These are phyloP conservation scores for Podilymbus podiceps DNA, from an alignment of 2,113 vertebrate species.

Conservation along the genomic window DNA sequence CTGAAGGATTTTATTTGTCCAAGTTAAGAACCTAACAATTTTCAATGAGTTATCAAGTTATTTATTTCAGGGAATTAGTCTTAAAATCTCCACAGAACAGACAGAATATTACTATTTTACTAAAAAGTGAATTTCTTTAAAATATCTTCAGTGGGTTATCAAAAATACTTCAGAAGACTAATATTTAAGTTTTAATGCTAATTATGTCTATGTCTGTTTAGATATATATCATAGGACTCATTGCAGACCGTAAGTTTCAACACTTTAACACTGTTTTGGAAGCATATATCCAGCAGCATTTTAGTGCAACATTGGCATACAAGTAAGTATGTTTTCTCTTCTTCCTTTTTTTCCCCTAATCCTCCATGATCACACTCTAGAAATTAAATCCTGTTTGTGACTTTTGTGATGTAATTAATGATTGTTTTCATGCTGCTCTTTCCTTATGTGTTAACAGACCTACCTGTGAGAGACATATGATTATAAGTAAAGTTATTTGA, in stretches of 20 bases:
- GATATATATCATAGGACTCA: slow-evolving; percentile 97
- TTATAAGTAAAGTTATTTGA: not conserved
- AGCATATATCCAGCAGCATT: slow-evolving; percentile 97
- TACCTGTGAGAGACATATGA: not conserved
- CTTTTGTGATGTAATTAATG: not conserved
- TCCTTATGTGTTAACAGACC: not conserved
- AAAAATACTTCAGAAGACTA: not conserved
- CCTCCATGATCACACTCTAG: not conserved
- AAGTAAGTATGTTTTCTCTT: slow-evolving; percentile 80
- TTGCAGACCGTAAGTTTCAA: slow-evolving; percentile 96
- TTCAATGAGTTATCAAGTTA: not conserved
- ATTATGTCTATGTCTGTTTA: slow-evolving; percentile 60
- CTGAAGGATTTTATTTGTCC: not conserved
- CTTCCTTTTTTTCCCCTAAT: not conserved
- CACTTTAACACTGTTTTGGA: slow-evolving; percentile 97
- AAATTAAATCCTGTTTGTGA: not conserved
- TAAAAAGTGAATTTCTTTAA: not conserved
- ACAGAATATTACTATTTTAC: not conserved
- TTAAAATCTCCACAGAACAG: not conserved
- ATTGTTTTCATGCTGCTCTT: not conserved
- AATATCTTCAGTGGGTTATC: not conserved
- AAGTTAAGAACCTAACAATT: not conserved
- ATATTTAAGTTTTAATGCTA: not conserved
- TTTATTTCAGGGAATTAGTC: not conserved
- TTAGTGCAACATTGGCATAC: slow-evolving; percentile 95